phyloP scores from a whole-genome alignment of 2,113 vertebrate genomes.

The Hyla sarda region DNA sequence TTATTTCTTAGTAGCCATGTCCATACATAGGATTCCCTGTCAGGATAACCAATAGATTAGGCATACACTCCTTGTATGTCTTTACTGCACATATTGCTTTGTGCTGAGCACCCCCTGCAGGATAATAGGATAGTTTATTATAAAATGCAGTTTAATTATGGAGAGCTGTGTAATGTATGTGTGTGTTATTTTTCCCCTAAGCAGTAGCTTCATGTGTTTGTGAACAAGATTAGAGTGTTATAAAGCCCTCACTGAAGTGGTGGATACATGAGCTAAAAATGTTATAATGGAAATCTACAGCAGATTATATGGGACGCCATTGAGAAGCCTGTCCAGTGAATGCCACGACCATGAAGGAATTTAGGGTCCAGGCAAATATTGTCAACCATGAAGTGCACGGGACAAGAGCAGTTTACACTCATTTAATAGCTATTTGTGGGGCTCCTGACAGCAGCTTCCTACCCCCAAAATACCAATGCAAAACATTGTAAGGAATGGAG shows the following conservation, averaged over 20 bases:
- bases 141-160: neutral
- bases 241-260: too few species aligned
- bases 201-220: too few species aligned
- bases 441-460: too few species aligned
- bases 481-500: too few species aligned
- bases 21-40: neutral
- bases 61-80: neutral
- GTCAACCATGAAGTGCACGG: neutral
- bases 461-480: neutral
- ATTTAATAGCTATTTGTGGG: too few species aligned
- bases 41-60: neutral
- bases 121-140: neutral
- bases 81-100: neutral
- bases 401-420: too few species aligned
- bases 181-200: neutral
- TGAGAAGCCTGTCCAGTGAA: too few species aligned
- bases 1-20: neutral
- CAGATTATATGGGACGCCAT: too few species aligned
- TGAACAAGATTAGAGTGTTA: neutral
- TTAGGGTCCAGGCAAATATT: too few species aligned
- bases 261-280: too few species aligned
- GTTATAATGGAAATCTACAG: too few species aligned
- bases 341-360: too few species aligned
- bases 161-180: neutral
- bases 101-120: neutral